A percentile compares a stretch with the other conserved stretches of the same genome.
Evolutionary conservation across 1,140 invertebrate species (phyloP).

Genomic region (Drosophila sulfurigaster): DNA sequence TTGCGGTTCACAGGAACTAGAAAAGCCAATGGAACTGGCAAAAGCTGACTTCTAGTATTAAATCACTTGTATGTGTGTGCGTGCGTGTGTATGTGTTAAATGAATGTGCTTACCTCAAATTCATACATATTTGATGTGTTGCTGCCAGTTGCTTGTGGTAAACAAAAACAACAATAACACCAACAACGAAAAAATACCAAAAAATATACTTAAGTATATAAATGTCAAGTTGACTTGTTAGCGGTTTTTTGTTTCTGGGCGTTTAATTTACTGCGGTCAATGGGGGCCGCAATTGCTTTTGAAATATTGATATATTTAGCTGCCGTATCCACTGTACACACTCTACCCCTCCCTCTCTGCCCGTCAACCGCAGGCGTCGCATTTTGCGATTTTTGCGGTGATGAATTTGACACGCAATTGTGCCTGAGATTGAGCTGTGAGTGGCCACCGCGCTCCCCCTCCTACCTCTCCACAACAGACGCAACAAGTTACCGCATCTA

Average conservation of each 20-base stretch:
- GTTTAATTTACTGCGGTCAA: slow-evolving; percentile 49
- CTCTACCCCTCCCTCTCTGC: not conserved
- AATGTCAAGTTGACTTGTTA: slow-evolving; percentile 32
- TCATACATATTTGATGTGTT: slow-evolving; percentile 10
- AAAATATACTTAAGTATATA: slow-evolving; percentile 32
- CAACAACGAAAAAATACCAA: slow-evolving; percentile 22
- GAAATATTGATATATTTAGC: slow-evolving; percentile 25
- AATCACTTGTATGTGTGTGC: not conserved
- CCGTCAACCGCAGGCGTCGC: slow-evolving; percentile 42
- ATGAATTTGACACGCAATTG: slow-evolving; percentile 50
- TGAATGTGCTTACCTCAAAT: slow-evolving; percentile 17
- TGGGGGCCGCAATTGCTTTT: slow-evolving; percentile 16
- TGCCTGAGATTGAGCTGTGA: slow-evolving; percentile 20
- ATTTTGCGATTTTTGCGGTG: slow-evolving; percentile 57
- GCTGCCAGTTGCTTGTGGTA: slow-evolving; percentile 13
- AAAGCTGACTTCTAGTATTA: slow-evolving; percentile 10
- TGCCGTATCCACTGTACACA: not conserved
- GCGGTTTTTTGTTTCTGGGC: slow-evolving; percentile 28
- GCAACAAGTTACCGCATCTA: slow-evolving; percentile 66
- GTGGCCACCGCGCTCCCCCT: not conserved
- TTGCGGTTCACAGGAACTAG: slow-evolving; percentile 20
- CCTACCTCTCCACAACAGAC: not conserved
- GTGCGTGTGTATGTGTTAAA: slow-evolving; percentile 14
- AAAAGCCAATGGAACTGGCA: slow-evolving; percentile 7
- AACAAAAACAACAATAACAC: not conserved